phyloP scores from a whole-genome alignment of 2,113 vertebrate species.

The Burhinus bistriatus region DNA sequence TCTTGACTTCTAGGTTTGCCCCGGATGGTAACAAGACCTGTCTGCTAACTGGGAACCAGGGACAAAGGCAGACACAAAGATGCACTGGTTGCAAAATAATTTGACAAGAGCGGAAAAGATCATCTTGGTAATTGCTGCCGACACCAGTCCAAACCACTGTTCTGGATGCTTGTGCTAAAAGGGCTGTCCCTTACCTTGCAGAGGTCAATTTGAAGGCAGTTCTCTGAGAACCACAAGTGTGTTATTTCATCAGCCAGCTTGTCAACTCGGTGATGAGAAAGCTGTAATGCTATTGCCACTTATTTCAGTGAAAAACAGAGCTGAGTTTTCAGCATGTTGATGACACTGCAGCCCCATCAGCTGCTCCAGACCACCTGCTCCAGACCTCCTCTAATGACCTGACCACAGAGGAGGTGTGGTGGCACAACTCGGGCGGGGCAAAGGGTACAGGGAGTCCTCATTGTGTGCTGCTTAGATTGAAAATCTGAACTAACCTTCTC shows the following conservation, averaged over 20 bases:
- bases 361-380: not conserved
- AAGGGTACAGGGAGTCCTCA: not conserved
- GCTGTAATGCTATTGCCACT: not conserved
- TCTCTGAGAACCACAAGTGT: not conserved
- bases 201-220: not conserved
- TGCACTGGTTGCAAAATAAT: not conserved
- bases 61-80: not conserved
- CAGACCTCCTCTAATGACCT: not conserved
- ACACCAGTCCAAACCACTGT: not conserved
- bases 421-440: not conserved
- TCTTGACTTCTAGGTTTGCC: not conserved
- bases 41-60: not conserved
- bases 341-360: not conserved
- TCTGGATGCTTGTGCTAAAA: not conserved
- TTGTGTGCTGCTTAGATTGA: not conserved
- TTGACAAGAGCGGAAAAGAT: not conserved
- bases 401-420: rapidly evolving
- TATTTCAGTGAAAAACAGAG: not conserved
- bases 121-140: not conserved
- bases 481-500: not conserved
- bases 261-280: not conserved
- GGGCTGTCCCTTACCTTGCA: not conserved
- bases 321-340: not conserved
- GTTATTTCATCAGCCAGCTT: not conserved
- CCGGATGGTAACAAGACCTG: not conserved